A percentile compares a stretch with the other conserved stretches of the same genome.
Conservation (phyloP, 2,888 invertebrate genomes). For the Drosophila affinis region DNA sequence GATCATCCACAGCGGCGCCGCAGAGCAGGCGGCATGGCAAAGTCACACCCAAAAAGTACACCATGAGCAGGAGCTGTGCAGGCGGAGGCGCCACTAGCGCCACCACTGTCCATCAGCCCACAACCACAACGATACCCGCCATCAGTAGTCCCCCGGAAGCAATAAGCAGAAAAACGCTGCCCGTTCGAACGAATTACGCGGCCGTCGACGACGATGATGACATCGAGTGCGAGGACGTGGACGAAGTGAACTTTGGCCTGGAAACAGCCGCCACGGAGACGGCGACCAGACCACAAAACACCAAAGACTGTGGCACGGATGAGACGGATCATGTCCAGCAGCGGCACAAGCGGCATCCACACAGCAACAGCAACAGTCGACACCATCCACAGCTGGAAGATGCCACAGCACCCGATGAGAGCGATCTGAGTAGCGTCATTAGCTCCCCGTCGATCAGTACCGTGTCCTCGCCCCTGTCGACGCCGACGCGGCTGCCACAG, state of each 20-base stretch:
- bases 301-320: constrained; percentile 72
- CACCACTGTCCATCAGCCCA: constrained; percentile 25
- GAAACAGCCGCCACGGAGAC: constrained; percentile 14
- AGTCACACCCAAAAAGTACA: constrained; percentile 66
- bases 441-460: constrained; percentile 82
- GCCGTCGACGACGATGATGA: constrained; percentile 70
- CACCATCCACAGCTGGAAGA: constrained; percentile 62
- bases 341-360: constrained; percentile 71
- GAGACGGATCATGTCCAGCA: constrained; percentile 79
- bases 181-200: constrained; percentile 67
- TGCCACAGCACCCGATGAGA: constrained; percentile 48
- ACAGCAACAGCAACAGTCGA: constrained; percentile 47
- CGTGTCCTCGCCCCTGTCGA: constrained; percentile 79
- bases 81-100: constrained; percentile 8
- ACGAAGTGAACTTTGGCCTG: constrained; percentile 65
- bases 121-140: constrained; percentile 28
- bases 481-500: constrained; percentile 78
- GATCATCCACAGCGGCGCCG: constrained; percentile 24
- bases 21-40: constrained; percentile 69
- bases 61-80: constrained; percentile 63
- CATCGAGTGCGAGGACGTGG: constrained; percentile 68
- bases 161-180: constrained; percentile 54
- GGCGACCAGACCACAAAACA: constrained; percentile 37
- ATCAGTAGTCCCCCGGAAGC: constrained; percentile 24
- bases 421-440: constrained; percentile 80